A percentile compares a stretch with the other conserved stretches of the same genome.
Conservation (phyloP, 1,140 invertebrate genomes). For the Tetramorium parvispinum region DNA sequence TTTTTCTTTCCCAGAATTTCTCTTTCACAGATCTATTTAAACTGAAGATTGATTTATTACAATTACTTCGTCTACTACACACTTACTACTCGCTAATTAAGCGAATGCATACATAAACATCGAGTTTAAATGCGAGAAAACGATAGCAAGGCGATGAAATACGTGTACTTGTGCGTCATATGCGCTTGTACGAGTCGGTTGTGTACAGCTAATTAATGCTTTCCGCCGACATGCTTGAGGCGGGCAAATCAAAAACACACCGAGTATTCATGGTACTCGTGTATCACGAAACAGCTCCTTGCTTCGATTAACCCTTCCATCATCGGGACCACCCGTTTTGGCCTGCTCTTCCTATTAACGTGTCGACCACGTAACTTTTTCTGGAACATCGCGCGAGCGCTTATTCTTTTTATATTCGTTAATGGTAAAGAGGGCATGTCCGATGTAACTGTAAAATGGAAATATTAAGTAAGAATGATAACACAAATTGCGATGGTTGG, state of each 20-base stretch:
- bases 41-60: background rate
- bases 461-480: background rate
- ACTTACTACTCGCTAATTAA: background rate
- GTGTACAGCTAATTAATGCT: conserved; percentile 52
- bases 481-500: background rate
- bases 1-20: background rate
- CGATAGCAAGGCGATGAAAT: conserved; percentile 30
- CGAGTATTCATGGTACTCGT: conserved; percentile 34
- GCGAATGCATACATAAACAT: background rate
- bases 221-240: conserved; percentile 8
- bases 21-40: background rate
- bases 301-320: conserved; percentile 73
- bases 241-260: conserved; percentile 56
- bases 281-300: conserved; percentile 61
- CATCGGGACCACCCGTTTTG: conserved; percentile 69
- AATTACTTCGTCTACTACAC: background rate
- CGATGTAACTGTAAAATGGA: conserved; percentile 13
- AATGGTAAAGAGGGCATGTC: conserved; percentile 29
- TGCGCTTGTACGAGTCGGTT: conserved; percentile 32
- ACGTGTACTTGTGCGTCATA: conserved; percentile 23
- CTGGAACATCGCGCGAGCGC: background rate
- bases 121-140: conserved; percentile 17
- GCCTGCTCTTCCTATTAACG: conserved; percentile 42
- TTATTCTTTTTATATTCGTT: conserved; percentile 25
- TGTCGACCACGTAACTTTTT: conserved; percentile 18